A percentile compares a stretch with the other conserved stretches of the same genome.
Conservation (phyloP, 2,113 vertebrate genomes). For the Tonatia bakeri region DNA sequence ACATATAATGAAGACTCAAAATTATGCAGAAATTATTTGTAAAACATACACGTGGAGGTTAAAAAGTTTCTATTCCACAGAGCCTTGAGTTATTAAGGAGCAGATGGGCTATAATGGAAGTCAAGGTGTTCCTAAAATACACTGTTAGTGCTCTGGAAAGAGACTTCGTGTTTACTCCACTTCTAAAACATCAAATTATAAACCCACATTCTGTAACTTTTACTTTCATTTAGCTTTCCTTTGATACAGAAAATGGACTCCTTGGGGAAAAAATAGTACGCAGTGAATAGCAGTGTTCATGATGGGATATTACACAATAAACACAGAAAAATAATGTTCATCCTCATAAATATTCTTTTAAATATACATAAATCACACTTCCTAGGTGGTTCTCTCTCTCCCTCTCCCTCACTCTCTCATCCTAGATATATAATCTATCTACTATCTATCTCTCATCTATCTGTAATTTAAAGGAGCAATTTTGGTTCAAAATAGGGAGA, state of each 20-base stretch:
- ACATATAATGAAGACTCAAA: conserved; percentile 65
- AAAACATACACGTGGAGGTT: conserved; percentile 48
- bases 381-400: not conserved
- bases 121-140: conserved; percentile 60
- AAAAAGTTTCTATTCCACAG: not conserved
- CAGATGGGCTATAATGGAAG: not conserved
- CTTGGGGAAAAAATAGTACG: not conserved
- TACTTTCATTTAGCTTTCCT: conserved; percentile 29
- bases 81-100: conserved; percentile 37
- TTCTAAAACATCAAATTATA: conserved; percentile 56
- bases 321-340: not conserved
- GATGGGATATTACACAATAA: not conserved
- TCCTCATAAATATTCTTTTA: not conserved
- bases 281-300: not conserved
- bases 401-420: not conserved
- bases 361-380: not conserved
- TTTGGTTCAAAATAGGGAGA: too few relatives aligned
- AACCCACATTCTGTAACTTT: conserved; percentile 47
- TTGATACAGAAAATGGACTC: conserved; percentile 14
- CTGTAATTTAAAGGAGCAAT: too few relatives aligned
- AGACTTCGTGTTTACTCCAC: not conserved
- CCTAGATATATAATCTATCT: not conserved
- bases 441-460: not conserved
- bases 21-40: conserved; percentile 60
- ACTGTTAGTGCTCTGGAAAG: conserved; percentile 28